These are phyloP conservation scores for Alviniconcha marisindica DNA, from an alignment of 1,140 invertebrate genomes.

Conservation along the genomic window DNA sequence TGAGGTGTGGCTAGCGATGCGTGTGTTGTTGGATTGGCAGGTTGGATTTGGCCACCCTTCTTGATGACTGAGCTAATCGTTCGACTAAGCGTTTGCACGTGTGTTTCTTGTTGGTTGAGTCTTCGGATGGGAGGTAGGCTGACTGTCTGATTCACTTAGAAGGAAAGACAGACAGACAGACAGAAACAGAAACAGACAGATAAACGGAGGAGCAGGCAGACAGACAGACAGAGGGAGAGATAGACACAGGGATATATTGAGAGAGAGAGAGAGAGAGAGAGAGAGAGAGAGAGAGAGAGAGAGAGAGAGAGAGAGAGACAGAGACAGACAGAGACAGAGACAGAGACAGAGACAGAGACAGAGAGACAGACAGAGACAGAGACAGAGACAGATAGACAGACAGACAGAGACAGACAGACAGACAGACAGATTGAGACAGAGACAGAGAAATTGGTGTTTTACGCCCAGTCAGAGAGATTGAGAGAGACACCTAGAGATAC, in stretches of 20 bases:
- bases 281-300: slow-evolving; percentile 21
- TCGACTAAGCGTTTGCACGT: too few relatives aligned
- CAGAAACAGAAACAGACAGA: neutral
- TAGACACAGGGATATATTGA: neutral
- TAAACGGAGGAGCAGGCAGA: neutral
- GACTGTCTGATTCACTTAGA: neutral
- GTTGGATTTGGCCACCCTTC: too few relatives aligned
- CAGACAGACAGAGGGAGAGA: neutral
- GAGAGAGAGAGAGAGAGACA: slow-evolving; percentile 7
- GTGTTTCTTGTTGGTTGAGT: too few relatives aligned
- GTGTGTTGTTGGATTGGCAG: too few relatives aligned
- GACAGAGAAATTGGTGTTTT: neutral
- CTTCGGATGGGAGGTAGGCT: too few relatives aligned
- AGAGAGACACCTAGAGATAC: neutral
- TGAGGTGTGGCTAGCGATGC: too few relatives aligned
- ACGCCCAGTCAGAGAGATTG: neutral
- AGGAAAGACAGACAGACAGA: neutral
- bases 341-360: neutral
- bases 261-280: neutral
- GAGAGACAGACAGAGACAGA: slow-evolving; percentile 2
- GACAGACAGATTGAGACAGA: neutral
- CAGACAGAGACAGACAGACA: neutral
- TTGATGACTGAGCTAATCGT: too few relatives aligned
- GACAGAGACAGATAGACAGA: neutral
- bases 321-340: neutral